Evolutionary conservation across 2,113 vertebrate genomes (phyloP).

Genomic region (Bothrops jararaca): DNA sequence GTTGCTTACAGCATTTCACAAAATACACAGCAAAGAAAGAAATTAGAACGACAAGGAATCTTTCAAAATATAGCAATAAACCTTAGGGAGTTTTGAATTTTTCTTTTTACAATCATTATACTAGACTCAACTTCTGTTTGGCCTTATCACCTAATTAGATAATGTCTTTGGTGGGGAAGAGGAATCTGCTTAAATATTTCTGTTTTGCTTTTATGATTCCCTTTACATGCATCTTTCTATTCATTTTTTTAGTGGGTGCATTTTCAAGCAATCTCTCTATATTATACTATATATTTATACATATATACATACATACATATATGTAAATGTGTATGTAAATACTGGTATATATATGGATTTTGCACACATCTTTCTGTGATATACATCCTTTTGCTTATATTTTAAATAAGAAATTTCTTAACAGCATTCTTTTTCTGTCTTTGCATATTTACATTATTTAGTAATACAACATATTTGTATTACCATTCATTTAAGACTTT

Average conservation of each 20-base stretch:
- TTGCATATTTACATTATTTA: not conserved
- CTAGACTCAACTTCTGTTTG: not conserved
- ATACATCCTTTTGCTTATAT: not conserved
- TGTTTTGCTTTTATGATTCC: not conserved
- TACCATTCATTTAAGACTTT: not conserved
- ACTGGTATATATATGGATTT: not conserved
- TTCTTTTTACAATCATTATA: not conserved
- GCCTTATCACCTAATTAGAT: not conserved
- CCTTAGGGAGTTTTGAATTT: not conserved
- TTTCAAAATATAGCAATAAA: not conserved
- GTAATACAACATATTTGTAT: not conserved
- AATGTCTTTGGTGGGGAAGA: not conserved
- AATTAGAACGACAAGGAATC: not conserved
- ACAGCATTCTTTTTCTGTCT: not conserved
- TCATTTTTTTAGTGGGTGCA: not conserved
- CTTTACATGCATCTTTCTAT: not conserved
- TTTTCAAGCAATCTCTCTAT: not conserved
- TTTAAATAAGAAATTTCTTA: not conserved
- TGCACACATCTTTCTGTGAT: not conserved
- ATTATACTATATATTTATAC: not conserved
- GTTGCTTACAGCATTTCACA: not conserved
- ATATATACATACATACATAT: not conserved
- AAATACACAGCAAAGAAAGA: not conserved
- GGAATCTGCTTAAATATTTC: not conserved
- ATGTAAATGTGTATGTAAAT: too few relatives aligned